Base-by-base conservation (phyloP, 23 tunicate genomes). In the Halocynthia roretzi region DNA sequence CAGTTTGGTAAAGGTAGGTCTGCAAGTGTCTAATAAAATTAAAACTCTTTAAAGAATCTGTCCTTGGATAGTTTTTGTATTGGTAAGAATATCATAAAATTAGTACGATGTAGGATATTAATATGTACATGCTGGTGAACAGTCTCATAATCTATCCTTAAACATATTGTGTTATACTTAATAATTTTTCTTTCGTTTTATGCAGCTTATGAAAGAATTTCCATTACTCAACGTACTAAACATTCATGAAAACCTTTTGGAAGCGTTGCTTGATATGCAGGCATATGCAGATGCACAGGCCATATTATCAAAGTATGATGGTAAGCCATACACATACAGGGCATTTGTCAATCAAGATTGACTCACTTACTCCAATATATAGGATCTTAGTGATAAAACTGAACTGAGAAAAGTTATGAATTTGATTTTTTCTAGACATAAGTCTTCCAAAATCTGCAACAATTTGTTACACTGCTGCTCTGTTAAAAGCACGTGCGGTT, bases 401-500 rank as follows among this genome's bases (percentile, higher is more conserved):
- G 4, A 14, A 14, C 17, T 58, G 63, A 58, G 2, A 1, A n/a
- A 58, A 58, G n/a, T n/a, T n/a, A 67, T 15, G 10, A 10, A 40
- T 15, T 17, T 20, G 15, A 2, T 31, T 68, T 78, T 78, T 79
- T 79, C 6, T 61, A 88, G 97, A 93, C 65, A 93, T 93, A 51
- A 84, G 87, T 75, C 83, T 93, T 62, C 98, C 98, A 68, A 93
- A 93, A 82, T 86, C 93, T 54, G 98, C 98, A 18, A 93, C 98
- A 6, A 93, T 93, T 50, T 93, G 98, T 74, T 93, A 93, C 85
- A 93, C 98, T 17, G 98, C 98, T 62, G 98, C 98, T n/a, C 62
- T 93, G 51, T 70, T 93, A 22, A 93, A 93, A 74, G 93, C 98
- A 1, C 64, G 98, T 48, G 71, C 82, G 6, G 85, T 83, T 12